Conservation (phyloP, 2,113 vertebrate genomes). For the Aix galericulata region DNA sequence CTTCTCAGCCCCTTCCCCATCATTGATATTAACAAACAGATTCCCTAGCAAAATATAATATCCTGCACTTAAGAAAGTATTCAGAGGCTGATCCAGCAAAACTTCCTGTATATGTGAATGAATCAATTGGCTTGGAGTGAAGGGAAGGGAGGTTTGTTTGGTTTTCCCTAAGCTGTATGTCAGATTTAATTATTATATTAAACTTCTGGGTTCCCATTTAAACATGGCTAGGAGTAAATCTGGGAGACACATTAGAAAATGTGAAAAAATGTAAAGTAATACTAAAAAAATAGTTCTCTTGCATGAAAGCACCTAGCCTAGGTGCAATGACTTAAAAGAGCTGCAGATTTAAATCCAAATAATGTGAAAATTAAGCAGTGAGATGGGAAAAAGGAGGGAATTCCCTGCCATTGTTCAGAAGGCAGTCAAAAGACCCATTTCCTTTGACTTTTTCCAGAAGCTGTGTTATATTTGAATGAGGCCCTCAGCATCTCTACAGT, state of each 20-base stretch:
- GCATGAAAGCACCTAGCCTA: not conserved
- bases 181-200: not conserved
- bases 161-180: not conserved
- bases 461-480: not conserved
- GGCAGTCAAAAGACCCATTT: not conserved
- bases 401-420: not conserved
- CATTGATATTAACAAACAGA: not conserved
- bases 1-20: not conserved
- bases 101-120: not conserved
- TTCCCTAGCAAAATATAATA: not conserved
- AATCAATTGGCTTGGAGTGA: not conserved
- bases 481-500: not conserved
- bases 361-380: not conserved
- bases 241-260: not conserved
- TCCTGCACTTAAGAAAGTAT: not conserved
- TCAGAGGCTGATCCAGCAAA: not conserved
- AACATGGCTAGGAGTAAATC: not conserved
- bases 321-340: not conserved
- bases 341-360: not conserved
- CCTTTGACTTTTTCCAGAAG: not conserved
- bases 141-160: not conserved
- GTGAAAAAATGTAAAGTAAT: not conserved
- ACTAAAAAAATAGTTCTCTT: not conserved
- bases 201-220: not conserved
- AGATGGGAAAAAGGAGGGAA: not conserved